These are phyloP conservation scores for Pantherophis guttatus DNA, from an alignment of 2,113 vertebrate species.

Conservation along the genomic window DNA sequence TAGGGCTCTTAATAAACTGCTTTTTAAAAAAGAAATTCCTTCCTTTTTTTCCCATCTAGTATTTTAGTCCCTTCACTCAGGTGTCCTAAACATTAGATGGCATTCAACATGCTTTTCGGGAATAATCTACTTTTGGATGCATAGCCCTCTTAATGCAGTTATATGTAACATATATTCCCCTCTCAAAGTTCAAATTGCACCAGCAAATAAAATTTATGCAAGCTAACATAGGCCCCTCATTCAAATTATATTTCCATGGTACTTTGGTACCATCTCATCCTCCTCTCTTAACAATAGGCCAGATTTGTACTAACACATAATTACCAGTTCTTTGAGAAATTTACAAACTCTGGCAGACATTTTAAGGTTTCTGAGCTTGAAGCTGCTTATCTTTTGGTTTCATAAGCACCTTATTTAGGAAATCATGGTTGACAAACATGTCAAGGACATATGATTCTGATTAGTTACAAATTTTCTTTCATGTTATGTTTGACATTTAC, in stretches of 20 bases:
- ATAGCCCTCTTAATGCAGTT: neutral
- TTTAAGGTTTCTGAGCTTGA: neutral
- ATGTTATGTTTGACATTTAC: neutral
- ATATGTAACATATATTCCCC: neutral
- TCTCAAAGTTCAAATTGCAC: neutral
- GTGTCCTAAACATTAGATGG: neutral
- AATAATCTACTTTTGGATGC: neutral
- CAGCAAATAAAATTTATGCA: neutral
- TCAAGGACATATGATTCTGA: conserved; percentile 23
- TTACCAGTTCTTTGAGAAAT: neutral
- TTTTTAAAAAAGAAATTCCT: neutral
- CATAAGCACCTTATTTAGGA: neutral
- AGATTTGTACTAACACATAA: neutral
- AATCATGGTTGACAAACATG: conserved; percentile 17
- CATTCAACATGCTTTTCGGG: neutral
- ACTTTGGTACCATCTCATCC: neutral
- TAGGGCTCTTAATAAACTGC: neutral
- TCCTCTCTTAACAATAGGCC: neutral
- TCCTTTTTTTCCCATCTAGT: neutral
- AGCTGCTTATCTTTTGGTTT: neutral
- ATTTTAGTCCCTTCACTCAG: too few relatives aligned
- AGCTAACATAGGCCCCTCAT: neutral
- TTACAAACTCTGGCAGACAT: neutral
- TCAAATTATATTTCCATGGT: neutral
- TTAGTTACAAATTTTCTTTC: conserved; percentile 25